phyloP scores from a whole-genome alignment of 2,113 vertebrate species.

The Oxygymnocypris stewartii region DNA sequence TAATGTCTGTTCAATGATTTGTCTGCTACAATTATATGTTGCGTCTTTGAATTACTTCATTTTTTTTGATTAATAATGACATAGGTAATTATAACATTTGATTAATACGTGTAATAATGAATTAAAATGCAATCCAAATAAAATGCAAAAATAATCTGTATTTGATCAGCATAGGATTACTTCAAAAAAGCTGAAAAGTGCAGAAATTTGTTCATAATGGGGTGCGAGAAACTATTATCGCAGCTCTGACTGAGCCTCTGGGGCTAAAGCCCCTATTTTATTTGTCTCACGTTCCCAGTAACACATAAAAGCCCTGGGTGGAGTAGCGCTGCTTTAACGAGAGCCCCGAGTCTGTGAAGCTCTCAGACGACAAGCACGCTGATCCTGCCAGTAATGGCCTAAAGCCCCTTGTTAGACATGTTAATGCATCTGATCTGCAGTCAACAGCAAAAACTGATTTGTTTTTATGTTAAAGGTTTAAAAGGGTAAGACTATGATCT shows the following conservation, averaged over 20 bases:
- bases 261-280: slow-evolving; percentile 38
- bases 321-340: slow-evolving; percentile 34
- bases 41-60: no score
- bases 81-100: no score
- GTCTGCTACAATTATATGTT: no score
- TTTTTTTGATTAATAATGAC: no score
- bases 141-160: background rate
- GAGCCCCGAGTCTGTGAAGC: slow-evolving; percentile 36
- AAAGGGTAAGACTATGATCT: background rate
- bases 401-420: slow-evolving; percentile 26
- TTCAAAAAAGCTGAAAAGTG: background rate
- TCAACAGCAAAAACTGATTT: background rate
- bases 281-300: slow-evolving; percentile 44
- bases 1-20: no score
- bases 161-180: background rate
- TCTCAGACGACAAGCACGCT: background rate
- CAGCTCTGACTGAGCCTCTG: slow-evolving; percentile 6
- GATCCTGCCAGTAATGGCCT: slow-evolving; percentile 27
- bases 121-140: background rate
- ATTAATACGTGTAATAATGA: no score
- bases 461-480: background rate
- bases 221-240: slow-evolving; percentile 26
- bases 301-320: slow-evolving; percentile 44
- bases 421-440: slow-evolving; percentile 25
- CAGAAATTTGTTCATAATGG: background rate